Percentiles rank a stretch among this genome's conserved stretches.
Evolutionary conservation across 2,113 vertebrate genomes (phyloP).

Genomic region (Cyanoderma ruficeps): DNA sequence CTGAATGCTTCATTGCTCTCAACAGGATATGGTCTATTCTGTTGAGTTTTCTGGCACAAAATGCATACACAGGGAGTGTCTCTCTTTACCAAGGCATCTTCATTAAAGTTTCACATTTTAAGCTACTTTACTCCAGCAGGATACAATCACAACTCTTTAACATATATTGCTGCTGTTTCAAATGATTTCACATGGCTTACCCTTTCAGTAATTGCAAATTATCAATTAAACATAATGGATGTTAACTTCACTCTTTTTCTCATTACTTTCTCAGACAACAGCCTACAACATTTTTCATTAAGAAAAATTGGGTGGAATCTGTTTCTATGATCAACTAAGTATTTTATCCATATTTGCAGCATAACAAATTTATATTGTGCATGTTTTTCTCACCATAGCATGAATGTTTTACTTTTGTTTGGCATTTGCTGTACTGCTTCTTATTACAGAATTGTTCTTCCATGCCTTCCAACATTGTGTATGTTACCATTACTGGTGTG

Average conservation of each 20-base stretch:
- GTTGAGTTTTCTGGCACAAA: neutral
- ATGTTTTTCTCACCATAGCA: neutral
- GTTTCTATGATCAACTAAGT: neutral
- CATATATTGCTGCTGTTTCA: neutral
- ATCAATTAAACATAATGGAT: neutral
- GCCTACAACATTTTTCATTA: neutral
- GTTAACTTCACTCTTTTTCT: neutral
- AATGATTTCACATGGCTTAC: rapidly evolving
- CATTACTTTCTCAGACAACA: neutral
- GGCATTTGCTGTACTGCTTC: neutral
- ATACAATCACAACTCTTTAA: neutral
- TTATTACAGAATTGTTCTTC: neutral
- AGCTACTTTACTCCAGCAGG: neutral
- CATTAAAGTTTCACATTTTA: neutral
- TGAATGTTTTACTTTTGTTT: neutral
- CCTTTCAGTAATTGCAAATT: neutral
- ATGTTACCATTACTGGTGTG: neutral
- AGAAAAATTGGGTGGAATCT: neutral
- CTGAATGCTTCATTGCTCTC: neutral
- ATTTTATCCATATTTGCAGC: neutral
- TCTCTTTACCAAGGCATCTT: neutral
- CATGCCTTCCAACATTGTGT: neutral
- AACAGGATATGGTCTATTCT: neutral
- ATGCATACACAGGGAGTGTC: neutral
- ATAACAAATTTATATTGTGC: neutral